Percentiles rank a stretch among this genome's conserved stretches.
Evolutionary conservation across 2,888 invertebrate genomes (phyloP).

Genomic region (Lypha dubia): DNA sequence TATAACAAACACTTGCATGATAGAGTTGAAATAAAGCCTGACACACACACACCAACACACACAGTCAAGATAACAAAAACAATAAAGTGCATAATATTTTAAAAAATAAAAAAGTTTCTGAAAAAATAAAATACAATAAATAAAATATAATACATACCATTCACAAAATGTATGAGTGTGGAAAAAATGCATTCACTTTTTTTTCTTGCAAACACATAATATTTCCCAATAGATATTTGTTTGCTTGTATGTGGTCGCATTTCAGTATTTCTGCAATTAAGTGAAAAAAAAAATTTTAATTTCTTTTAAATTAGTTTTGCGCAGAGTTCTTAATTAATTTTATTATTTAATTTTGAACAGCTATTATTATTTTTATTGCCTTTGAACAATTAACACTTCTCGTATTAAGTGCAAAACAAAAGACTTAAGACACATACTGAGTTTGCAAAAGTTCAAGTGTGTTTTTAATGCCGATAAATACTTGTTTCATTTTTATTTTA

Average conservation of each 20-base stretch:
- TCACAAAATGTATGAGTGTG: constrained; percentile 38
- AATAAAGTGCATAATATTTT: constrained; percentile 45
- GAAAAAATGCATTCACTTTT: constrained; percentile 72
- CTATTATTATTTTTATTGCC: neutral
- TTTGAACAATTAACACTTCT: neutral
- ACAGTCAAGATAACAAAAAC: neutral
- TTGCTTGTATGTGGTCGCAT: neutral
- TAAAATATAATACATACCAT: constrained; percentile 50
- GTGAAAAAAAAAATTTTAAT: constrained; percentile 7
- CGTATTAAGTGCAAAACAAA: constrained; percentile 17
- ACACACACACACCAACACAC: constrained; percentile 1
- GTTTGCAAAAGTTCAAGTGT: neutral
- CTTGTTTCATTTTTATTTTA: neutral
- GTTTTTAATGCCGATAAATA: neutral
- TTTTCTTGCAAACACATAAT: constrained; percentile 2
- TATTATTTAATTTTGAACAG: neutral
- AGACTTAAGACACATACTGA: constrained; percentile 60
- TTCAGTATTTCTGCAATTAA: constrained; percentile 12
- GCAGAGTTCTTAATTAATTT: constrained; percentile 1
- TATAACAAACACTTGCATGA: constrained; percentile 54
- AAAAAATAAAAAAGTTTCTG: constrained; percentile 20
- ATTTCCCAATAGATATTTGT: constrained; percentile 51
- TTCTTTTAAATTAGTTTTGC: constrained; percentile 10
- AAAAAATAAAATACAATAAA: constrained; percentile 12
- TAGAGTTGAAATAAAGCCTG: constrained; percentile 30